These are phyloP conservation scores for Eulemur macaco DNA, from an alignment of 2,113 vertebrate genomes.

Conservation along the genomic window DNA sequence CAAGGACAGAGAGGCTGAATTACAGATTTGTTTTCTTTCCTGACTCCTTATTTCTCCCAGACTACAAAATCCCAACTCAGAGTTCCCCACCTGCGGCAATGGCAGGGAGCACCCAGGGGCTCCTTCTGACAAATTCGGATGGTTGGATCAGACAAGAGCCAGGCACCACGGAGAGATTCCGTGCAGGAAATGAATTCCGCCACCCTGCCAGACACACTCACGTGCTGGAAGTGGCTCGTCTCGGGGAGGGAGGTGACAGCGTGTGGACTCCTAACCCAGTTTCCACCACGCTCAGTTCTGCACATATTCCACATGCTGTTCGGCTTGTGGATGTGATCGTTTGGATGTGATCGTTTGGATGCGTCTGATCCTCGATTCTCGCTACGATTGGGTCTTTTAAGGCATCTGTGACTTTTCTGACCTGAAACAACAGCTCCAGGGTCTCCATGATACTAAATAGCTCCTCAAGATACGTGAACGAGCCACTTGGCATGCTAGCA, in stretches of 20 bases:
- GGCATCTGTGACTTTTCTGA: background rate
- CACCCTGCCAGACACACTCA: background rate
- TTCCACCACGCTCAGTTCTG: accelerated
- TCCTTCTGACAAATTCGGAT: background rate
- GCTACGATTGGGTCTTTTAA: background rate
- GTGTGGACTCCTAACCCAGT: background rate
- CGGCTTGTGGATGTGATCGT: background rate
- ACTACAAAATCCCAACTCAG: background rate
- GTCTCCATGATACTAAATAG: background rate
- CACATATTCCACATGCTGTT: accelerated
- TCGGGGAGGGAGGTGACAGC: accelerated
- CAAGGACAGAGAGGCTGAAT: background rate
- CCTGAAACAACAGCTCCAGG: background rate
- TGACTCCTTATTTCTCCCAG: background rate
- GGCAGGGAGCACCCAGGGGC: background rate
- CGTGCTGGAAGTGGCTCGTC: accelerated
- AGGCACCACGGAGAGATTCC: accelerated
- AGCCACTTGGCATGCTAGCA: background rate
- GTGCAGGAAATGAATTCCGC: background rate
- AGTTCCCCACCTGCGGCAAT: accelerated
- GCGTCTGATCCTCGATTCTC: accelerated
- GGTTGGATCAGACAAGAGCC: background rate
- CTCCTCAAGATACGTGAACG: background rate
- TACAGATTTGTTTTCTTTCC: background rate
- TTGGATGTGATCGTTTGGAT: too few species aligned